Base-by-base conservation (phyloP, 1,140 invertebrate species). In the Nixonia krombeini region DNA sequence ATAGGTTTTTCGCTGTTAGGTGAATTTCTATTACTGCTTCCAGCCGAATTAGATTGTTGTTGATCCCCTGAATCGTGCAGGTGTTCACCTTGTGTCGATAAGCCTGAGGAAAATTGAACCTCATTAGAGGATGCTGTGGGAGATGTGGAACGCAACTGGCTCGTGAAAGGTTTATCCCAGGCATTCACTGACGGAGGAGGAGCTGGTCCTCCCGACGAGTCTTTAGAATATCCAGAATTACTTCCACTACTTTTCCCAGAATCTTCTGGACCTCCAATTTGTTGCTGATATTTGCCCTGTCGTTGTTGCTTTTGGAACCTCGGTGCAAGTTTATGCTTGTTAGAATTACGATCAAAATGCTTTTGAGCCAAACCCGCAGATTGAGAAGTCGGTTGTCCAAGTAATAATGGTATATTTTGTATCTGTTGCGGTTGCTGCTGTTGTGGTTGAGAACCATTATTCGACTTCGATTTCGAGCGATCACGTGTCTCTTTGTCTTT, bases 121-220 rank as follows among this genome's bases (percentile, higher is more conserved):
- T 50, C 47, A 1, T 42, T 18, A n/a, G 13, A 16, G 8, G 15
- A 40, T 8, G 78, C 42, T 4, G 79, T 78, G 0, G 86, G 85
- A 7, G 86, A 86, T 59, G 85, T 87, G 1, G 86, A 84, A 17
- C 90, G 80, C 31, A 92, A 75, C 42, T 89, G 87, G 67, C 89
- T 87, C 8, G 89, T 89, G 59, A 94, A 91, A 1, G 93, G 92
- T 79, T 94, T 95, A 66, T 94, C 92, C 94, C 94, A 96, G 7
- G 93, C 93, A 80, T 93, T 95, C 1, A 91, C 88, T 1, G 89
- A 72, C 0, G 91, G 91, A 13, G 89, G 88, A 2, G 91, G 89
- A 1, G 90, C 88, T 0, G 89, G 67, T 51, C 86, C 85, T 72
- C 84, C 82, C 52, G 85, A 68, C 6, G n/a, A n/a, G n/a, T n/a